Evolutionary conservation across 2,888 invertebrate genomes (phyloP).

Genomic region (Pyralis farinalis): DNA sequence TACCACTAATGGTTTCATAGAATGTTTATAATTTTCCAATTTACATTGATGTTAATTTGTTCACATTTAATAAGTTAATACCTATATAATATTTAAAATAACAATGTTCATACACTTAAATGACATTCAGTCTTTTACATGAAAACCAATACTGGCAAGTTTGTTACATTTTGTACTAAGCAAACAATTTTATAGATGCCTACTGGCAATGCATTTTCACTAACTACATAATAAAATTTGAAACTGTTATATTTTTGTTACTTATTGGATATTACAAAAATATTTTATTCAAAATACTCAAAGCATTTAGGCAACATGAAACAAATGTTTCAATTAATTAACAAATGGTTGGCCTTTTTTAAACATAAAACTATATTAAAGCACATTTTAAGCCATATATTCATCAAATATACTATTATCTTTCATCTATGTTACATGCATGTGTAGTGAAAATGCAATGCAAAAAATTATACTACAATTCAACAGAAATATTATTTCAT

Average conservation of each 20-base stretch:
- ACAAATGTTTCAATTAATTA: no score
- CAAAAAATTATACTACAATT: slow-evolving; percentile 27
- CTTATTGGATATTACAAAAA: no score
- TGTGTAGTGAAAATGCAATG: slow-evolving; percentile 66
- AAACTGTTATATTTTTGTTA: no score
- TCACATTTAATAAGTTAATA: neutral
- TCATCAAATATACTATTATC: slow-evolving; percentile 10
- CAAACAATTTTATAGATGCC: slow-evolving; percentile 56
- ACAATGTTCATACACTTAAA: slow-evolving; percentile 64
- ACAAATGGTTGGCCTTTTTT: no score
- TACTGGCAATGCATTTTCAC: slow-evolving; percentile 60
- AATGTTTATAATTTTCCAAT: neutral
- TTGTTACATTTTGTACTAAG: slow-evolving; percentile 79
- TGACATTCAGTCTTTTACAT: slow-evolving; percentile 79
- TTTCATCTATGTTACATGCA: slow-evolving; percentile 28
- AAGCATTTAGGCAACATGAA: no score
- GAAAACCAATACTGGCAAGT: slow-evolving; percentile 81
- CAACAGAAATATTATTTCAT: slow-evolving; percentile 37
- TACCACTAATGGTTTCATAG: no score
- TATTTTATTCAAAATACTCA: no score
- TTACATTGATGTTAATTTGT: no score
- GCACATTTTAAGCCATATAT: slow-evolving; percentile 14
- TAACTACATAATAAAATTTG: slow-evolving; percentile 36
- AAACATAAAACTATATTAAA: slow-evolving; percentile 10
- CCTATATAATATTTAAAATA: slow-evolving; percentile 34